Conservation (phyloP, 2,888 invertebrate genomes). For the Trissoscelio sp. region DNA sequence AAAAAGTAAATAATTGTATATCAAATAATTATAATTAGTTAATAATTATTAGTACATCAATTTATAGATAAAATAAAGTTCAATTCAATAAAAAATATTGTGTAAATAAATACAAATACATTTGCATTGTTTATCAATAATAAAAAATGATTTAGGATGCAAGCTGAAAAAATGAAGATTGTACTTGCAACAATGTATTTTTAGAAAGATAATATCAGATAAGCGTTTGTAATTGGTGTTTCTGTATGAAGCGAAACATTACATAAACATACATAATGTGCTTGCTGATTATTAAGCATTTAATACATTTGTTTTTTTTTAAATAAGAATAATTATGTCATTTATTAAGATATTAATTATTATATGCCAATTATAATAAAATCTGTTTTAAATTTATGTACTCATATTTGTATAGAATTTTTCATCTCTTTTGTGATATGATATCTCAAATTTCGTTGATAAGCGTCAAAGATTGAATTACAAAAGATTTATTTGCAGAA, state of each 20-base stretch:
- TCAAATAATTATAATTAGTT: too few relatives aligned
- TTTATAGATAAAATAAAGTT: too few relatives aligned
- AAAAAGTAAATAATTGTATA: too few relatives aligned
- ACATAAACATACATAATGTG: slow-evolving; percentile 37
- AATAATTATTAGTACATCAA: too few relatives aligned
- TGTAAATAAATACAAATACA: too few relatives aligned
- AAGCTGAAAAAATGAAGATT: too few relatives aligned
- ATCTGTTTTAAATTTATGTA: too few relatives aligned
- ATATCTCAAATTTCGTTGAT: slow-evolving; percentile 41
- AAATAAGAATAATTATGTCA: background rate
- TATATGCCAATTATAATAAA: too few relatives aligned
- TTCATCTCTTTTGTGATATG: slow-evolving; percentile 22
- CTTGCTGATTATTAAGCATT: background rate
- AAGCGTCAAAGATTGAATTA: background rate
- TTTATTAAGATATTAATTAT: slow-evolving; percentile 23
- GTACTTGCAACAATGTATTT: slow-evolving; percentile 24
- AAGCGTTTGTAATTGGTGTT: slow-evolving; percentile 32
- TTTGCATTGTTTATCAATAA: background rate
- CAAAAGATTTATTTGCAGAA: too few relatives aligned
- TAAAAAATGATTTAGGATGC: too few relatives aligned
- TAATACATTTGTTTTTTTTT: background rate
- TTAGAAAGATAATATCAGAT: slow-evolving; percentile 50
- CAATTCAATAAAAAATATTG: too few relatives aligned
- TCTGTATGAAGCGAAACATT: slow-evolving; percentile 32
- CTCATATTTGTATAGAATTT: background rate